Evolutionary conservation across 2,113 vertebrate genomes (phyloP).

Genomic region (Cacatua alba): DNA sequence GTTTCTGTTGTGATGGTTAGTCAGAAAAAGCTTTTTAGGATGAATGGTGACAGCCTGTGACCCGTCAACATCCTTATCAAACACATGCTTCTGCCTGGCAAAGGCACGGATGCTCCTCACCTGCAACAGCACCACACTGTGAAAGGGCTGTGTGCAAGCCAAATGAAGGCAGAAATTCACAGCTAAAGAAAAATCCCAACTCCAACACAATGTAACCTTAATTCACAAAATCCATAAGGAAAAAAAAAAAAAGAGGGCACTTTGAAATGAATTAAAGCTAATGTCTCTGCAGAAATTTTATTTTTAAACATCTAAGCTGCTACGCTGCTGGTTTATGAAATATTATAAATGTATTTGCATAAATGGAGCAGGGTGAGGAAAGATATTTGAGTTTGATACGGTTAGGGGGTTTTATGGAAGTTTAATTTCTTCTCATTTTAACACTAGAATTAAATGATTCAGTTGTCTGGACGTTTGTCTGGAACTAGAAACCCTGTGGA

Average conservation of each 20-base stretch:
- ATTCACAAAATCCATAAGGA: not conserved
- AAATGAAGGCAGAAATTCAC: not conserved
- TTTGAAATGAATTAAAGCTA: not conserved
- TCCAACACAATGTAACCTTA: not conserved
- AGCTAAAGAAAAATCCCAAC: not conserved
- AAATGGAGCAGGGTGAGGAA: not conserved
- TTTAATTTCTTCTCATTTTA: constrained; percentile 42
- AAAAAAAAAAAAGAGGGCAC: no score
- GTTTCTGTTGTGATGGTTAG: constrained; percentile 1
- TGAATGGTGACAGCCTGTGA: not conserved
- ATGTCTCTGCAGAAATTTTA: not conserved
- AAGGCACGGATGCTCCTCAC: not conserved
- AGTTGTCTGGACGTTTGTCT: not conserved
- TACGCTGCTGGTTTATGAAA: constrained; percentile 13
- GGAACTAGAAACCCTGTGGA: not conserved
- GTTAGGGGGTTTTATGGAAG: not conserved
- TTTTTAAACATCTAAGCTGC: constrained; percentile 16
- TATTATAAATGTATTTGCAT: constrained; percentile 20
- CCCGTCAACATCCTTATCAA: constrained; percentile 7
- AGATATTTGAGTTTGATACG: not conserved
- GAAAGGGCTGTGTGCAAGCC: not conserved
- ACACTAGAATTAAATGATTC: not conserved
- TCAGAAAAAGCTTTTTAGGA: constrained; percentile 14
- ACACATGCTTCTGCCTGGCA: not conserved
- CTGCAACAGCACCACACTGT: not conserved